Base-by-base conservation (phyloP, 2,113 vertebrate genomes). In the Tychaedon coryphoeus region DNA sequence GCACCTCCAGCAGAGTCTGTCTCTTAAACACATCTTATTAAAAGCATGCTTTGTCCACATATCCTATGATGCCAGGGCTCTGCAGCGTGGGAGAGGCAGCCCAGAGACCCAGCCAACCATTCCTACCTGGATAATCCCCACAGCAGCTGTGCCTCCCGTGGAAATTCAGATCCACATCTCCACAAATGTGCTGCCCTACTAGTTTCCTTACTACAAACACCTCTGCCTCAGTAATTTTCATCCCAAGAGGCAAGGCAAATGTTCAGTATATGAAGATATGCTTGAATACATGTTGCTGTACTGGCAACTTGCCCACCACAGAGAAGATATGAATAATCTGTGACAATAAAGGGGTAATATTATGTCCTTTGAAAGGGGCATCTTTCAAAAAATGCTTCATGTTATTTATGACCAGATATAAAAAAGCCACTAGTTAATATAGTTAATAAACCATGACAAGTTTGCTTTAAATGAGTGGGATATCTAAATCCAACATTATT, bases 401-500 rank as follows among this genome's bases (percentile, higher is more conserved):
- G 91, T 97, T 96, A 98, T 98, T 97, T 97, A 98, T 96, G 83
- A 66, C 72, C 60, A 84, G 77, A 96, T 90, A 97, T 96, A 98
- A 98, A 97, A 95, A 98, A 96, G 61, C 73, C 88, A 96, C 98
- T 98, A 96, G 96, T 96, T 97, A 96, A 82, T 91, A 93, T 58
- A 94, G 95, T 97, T 98, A 98, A 98, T 98, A 98, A 98, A 97
- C 97, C 96, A 91, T 98, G 96, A 95, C 95, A 98, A 96, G 73
- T 97, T 98, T 98, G 95, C 93, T 97, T 97, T 97, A 96, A 98
- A 97, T 98, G 96, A 98, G 97, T 97, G 93, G 88, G 93, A 69
- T 97, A 87, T 95, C 91, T 29, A 97, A 97, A 97, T 95, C 92
- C 90, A 97, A 92, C 92, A 92, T 98, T 97, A 98, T 98, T 98